Evolutionary conservation across 2,888 invertebrate species (phyloP).

Genomic region (Theretra japonica): DNA sequence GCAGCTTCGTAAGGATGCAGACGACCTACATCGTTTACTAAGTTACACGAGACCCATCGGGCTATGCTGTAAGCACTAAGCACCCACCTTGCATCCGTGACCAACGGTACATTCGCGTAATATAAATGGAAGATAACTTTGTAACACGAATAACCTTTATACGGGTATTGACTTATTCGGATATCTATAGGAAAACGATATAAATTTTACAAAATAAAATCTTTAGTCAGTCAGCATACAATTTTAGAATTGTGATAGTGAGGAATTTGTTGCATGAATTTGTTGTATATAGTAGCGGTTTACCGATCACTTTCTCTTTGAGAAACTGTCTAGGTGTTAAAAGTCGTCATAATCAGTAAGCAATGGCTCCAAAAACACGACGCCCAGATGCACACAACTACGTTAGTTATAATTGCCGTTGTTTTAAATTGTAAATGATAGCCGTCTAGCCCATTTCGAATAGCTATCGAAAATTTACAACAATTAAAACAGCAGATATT

Average conservation of each 20-base stretch:
- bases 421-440: too few relatives aligned
- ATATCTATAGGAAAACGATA: not conserved
- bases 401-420: too few relatives aligned
- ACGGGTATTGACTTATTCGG: slow-evolving; percentile 3
- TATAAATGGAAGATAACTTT: slow-evolving; percentile 35
- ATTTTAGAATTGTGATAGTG: not conserved
- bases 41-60: slow-evolving; percentile 40
- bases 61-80: slow-evolving; percentile 41
- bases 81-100: slow-evolving; percentile 43
- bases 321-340: too few relatives aligned
- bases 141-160: slow-evolving; percentile 18
- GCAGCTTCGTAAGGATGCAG: slow-evolving; percentile 45
- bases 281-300: not conserved
- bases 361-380: too few relatives aligned
- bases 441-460: too few relatives aligned
- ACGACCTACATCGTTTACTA: slow-evolving; percentile 44
- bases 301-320: too few relatives aligned
- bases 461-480: too few relatives aligned
- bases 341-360: too few relatives aligned
- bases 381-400: too few relatives aligned
- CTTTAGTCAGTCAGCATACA: not conserved
- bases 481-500: too few relatives aligned
- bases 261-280: not conserved
- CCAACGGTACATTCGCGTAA: slow-evolving; percentile 49
- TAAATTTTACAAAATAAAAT: not conserved